These are phyloP conservation scores for Vireo altiloquus DNA, from an alignment of 2,113 vertebrate species.

Conservation along the genomic window DNA sequence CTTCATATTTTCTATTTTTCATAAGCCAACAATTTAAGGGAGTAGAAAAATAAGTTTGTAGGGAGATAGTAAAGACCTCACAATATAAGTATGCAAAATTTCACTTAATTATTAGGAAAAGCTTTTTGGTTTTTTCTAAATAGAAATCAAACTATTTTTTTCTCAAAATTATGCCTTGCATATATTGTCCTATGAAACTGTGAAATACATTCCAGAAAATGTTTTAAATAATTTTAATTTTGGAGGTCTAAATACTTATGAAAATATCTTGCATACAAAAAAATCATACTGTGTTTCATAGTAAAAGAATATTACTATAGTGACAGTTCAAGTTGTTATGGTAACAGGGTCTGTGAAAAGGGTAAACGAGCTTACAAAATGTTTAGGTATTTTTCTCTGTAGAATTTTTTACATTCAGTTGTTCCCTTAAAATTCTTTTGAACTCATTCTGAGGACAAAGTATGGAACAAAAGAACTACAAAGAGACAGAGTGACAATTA, in stretches of 20 bases:
- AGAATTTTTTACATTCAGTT: background rate
- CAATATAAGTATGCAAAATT: background rate
- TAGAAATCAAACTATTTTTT: background rate
- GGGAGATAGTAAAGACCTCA: background rate
- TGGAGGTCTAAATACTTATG: background rate
- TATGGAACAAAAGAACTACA: background rate
- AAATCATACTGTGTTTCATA: background rate
- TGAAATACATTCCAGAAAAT: background rate
- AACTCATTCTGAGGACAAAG: background rate
- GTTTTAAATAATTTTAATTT: background rate
- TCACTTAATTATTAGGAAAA: background rate
- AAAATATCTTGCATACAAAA: background rate
- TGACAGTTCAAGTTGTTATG: constrained; percentile 10
- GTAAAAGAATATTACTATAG: constrained; percentile 1
- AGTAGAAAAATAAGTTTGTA: background rate
- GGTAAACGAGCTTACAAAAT: background rate
- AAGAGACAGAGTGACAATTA: background rate
- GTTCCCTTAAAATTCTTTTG: background rate
- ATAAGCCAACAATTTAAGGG: background rate
- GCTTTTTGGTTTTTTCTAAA: background rate
- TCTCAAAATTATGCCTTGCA: background rate
- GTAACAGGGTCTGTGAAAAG: constrained; percentile 2
- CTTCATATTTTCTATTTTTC: background rate
- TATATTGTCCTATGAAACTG: background rate
- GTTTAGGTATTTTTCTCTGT: background rate